A percentile compares a stretch with the other conserved stretches of the same genome.
Conservation (phyloP, 1,140 invertebrate genomes). For the Melipona quadrifasciata region DNA sequence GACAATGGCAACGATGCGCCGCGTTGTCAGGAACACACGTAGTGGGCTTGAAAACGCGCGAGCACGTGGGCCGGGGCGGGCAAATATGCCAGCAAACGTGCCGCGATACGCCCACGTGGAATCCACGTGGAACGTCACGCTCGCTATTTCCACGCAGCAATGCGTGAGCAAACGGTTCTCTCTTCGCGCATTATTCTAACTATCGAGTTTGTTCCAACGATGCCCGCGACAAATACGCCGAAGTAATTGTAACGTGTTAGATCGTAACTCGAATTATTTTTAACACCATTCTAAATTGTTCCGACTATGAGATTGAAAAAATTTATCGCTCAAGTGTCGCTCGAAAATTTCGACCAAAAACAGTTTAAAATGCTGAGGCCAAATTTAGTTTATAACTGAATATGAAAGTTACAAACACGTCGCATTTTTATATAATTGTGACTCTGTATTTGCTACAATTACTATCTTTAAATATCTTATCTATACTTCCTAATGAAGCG, state of each 20-base stretch:
- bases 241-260: too few relatives aligned
- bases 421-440: too few relatives aligned
- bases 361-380: too few relatives aligned
- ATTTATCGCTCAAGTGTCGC: too few relatives aligned
- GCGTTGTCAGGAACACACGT: background rate
- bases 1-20: slow-evolving; percentile 45
- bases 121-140: slow-evolving; percentile 37
- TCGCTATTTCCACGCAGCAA: slow-evolving; percentile 14
- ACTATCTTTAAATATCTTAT: too few relatives aligned
- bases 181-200: background rate
- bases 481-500: background rate
- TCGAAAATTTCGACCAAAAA: too few relatives aligned
- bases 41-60: slow-evolving; percentile 42
- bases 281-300: too few relatives aligned
- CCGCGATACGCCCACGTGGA: slow-evolving; percentile 40
- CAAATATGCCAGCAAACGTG: slow-evolving; percentile 54
- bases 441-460: too few relatives aligned
- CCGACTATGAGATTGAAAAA: too few relatives aligned
- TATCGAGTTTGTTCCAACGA: background rate
- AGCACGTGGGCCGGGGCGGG: slow-evolving; percentile 50
- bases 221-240: background rate
- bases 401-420: too few relatives aligned
- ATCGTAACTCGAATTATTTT: too few relatives aligned
- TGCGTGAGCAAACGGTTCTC: background rate
- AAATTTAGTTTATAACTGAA: too few relatives aligned